These are phyloP conservation scores for Pecten maximus DNA, from an alignment of 2,888 invertebrate species.

Conservation along the genomic window DNA sequence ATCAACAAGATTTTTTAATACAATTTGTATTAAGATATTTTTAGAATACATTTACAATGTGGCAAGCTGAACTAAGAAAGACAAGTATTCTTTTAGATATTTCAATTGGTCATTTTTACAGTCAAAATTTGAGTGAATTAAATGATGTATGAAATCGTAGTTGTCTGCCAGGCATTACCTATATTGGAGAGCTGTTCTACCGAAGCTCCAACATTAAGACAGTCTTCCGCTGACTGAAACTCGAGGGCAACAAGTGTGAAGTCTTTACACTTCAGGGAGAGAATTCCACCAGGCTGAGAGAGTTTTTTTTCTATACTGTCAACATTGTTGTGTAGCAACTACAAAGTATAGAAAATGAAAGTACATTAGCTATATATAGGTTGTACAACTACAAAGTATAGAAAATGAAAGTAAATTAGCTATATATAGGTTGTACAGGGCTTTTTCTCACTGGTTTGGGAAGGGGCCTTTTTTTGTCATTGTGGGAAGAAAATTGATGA, in stretches of 20 bases:
- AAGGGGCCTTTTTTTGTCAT: no score
- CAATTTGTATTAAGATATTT: not conserved
- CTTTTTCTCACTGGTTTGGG: no score
- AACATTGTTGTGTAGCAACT: conserved; percentile 95
- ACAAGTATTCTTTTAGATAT: not conserved
- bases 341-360: conserved; percentile 59
- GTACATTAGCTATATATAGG: not conserved
- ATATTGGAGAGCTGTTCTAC: conserved; percentile 93
- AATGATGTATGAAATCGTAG: not conserved
- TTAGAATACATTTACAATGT: no score
- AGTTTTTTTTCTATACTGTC: conserved; percentile 94
- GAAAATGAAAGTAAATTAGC: conserved; percentile 1
- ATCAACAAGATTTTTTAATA: no score
- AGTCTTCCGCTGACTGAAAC: conserved; percentile 90
- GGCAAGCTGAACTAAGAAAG: no score
- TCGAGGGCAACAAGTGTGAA: conserved; percentile 93
- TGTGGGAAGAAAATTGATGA: no score
- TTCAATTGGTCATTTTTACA: no score
- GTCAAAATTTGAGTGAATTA: not conserved
- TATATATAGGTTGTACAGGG: no score
- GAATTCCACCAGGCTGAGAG: conserved; percentile 87
- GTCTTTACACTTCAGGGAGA: conserved; percentile 96
- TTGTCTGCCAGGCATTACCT: conserved; percentile 82
- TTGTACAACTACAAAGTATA: not conserved
- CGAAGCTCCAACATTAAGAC: conserved; percentile 91